Conservation (phyloP, 1,140 invertebrate genomes). For the Aphis craccivora region DNA sequence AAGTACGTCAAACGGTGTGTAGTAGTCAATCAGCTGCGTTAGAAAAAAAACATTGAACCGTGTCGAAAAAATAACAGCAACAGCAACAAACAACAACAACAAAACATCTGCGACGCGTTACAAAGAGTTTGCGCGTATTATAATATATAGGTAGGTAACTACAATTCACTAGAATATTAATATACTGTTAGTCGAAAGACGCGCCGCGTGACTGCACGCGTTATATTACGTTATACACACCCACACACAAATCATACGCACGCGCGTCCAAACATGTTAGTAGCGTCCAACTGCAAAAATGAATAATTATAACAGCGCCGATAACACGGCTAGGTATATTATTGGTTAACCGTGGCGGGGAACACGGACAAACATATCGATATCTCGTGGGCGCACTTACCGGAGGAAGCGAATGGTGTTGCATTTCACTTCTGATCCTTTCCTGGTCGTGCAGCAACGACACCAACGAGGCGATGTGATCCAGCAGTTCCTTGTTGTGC, state of each 20-base stretch:
- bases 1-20: conserved; percentile 32
- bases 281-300: conserved; percentile 24
- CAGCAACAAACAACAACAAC: background rate
- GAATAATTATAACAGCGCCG: background rate
- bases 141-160: background rate
- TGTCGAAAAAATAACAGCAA: background rate
- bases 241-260: conserved; percentile 43
- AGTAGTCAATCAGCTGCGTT: background rate
- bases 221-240: background rate
- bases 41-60: conserved; percentile 26
- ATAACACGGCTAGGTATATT: background rate
- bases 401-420: conserved; percentile 54
- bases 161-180: conserved; percentile 1
- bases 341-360: background rate
- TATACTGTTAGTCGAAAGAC: background rate
- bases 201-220: background rate
- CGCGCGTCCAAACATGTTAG: conserved; percentile 13
- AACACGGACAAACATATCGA: background rate
- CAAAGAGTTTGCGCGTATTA: background rate
- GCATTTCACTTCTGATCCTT: conserved; percentile 57
- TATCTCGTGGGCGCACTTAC: background rate
- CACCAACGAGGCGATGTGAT: conserved; percentile 90
- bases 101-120: background rate
- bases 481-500: conserved; percentile 93
- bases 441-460: conserved; percentile 84